Percentiles rank a stretch among this genome's conserved stretches.
phyloP scores from a whole-genome alignment of 2,797 vertebrate species.

The Astyanax mexicanus region DNA sequence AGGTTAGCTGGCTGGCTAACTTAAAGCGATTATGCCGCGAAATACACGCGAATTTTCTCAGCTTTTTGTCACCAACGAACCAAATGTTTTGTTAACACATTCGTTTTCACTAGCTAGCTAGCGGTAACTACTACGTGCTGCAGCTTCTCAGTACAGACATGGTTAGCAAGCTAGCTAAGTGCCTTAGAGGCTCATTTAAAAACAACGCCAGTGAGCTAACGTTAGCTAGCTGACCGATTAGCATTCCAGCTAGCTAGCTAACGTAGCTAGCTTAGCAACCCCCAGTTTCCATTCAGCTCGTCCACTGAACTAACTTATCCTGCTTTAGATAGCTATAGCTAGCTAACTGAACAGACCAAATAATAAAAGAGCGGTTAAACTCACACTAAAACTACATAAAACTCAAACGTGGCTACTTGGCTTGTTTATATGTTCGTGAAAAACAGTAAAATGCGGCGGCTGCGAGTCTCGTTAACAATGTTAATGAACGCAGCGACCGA shows the following conservation, averaged over 20 bases:
- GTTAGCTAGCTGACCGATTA: slow-evolving; percentile 43
- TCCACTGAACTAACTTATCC: too few species aligned
- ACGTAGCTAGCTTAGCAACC: too few species aligned
- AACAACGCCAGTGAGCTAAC: slow-evolving; percentile 40
- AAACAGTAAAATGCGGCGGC: slow-evolving; percentile 29
- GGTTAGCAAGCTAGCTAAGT: not conserved
- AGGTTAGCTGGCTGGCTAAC: not conserved
- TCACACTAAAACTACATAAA: not conserved
- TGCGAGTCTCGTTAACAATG: slow-evolving; percentile 37
- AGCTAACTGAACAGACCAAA: not conserved
- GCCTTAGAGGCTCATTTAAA: not conserved
- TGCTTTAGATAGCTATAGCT: too few species aligned
- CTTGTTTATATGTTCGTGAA: not conserved
- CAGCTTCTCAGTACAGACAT: not conserved
- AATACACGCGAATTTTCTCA: not conserved
- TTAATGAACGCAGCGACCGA: too few species aligned
- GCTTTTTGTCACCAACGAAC: slow-evolving; percentile 23
- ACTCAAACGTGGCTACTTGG: too few species aligned
- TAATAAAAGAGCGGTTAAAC: not conserved
- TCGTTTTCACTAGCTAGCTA: too few species aligned
- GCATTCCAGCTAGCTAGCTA: slow-evolving; percentile 4
- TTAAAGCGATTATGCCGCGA: slow-evolving; percentile 30
- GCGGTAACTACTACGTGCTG: too few species aligned
- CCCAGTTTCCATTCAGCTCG: too few species aligned
- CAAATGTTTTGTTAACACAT: not conserved